Evolutionary conservation across 2,113 vertebrate species (phyloP).

Genomic region (Dicentrarchus labrax): DNA sequence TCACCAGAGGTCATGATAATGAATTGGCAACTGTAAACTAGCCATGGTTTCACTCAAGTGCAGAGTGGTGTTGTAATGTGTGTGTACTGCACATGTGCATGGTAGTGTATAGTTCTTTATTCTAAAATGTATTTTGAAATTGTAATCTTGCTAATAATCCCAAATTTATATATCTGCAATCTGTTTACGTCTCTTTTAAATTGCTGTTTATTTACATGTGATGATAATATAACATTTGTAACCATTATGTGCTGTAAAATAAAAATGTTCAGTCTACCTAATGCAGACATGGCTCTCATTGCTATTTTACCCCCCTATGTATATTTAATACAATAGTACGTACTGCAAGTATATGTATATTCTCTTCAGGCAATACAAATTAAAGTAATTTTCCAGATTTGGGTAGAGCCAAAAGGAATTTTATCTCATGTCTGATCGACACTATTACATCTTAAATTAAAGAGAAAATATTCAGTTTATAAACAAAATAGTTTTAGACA

Average conservation of each 20-base stretch:
- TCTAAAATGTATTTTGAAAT: too few species aligned
- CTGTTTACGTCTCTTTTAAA: too few species aligned
- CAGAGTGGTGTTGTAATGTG: too few species aligned
- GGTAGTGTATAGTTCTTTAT: too few species aligned
- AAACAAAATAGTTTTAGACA: neutral
- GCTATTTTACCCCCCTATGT: neutral
- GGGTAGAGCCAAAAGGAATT: neutral
- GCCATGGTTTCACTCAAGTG: too few species aligned
- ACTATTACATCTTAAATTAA: neutral
- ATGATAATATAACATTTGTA: neutral
- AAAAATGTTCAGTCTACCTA: neutral
- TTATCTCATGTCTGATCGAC: neutral
- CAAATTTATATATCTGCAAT: too few species aligned
- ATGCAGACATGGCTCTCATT: neutral
- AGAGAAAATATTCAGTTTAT: neutral
- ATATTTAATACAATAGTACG: neutral
- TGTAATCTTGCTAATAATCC: too few species aligned
- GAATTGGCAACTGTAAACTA: too few species aligned
- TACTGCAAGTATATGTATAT: neutral
- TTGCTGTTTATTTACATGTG: too few species aligned
- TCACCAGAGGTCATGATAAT: too few species aligned
- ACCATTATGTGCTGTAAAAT: neutral
- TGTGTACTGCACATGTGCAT: too few species aligned
- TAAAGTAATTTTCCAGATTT: neutral
- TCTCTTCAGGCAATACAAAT: neutral